A percentile compares a stretch with the other conserved stretches of the same genome.
phyloP scores from a whole-genome alignment of 35 echinoderm and acorn worm genomes.

The Ophiothrix spiculata region DNA sequence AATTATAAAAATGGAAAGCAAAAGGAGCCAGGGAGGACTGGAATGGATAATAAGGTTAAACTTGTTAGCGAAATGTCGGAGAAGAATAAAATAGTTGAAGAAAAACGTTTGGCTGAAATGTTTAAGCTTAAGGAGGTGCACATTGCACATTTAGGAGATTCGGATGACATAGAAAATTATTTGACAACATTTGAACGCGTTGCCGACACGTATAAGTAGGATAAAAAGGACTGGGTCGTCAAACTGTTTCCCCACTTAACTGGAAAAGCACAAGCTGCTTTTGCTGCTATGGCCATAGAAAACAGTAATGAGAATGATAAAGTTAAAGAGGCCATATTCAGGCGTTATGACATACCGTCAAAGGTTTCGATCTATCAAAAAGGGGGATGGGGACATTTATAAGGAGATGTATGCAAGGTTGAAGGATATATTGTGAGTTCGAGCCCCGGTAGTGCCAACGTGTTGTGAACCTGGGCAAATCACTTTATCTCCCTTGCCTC shows the following conservation, averaged over 20 bases:
- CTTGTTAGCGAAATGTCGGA: not conserved
- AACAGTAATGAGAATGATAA: conserved; percentile 3
- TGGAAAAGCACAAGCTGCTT: conserved; percentile 15
- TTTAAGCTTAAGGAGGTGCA: conserved; percentile 15
- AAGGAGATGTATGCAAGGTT: not conserved
- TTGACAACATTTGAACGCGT: conserved; percentile 13
- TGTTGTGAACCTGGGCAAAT: too few relatives aligned
- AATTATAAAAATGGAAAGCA: not conserved
- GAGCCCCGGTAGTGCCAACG: too few relatives aligned
- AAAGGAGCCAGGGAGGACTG: not conserved
- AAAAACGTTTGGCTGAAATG: conserved; percentile 13
- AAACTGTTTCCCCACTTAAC: conserved; percentile 7
- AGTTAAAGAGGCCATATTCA: conserved; percentile 18
- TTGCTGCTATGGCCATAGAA: not conserved
- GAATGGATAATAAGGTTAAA: not conserved
- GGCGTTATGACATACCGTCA: conserved; percentile 24
- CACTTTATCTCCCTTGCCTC: too few relatives aligned
- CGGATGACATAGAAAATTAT: conserved; percentile 22
- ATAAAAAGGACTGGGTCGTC: not conserved
- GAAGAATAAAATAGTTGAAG: not conserved
- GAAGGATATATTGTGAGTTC: too few relatives aligned
- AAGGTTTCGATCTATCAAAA: not conserved
- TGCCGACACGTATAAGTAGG: conserved; percentile 11
- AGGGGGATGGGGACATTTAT: not conserved
- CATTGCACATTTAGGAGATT: not conserved